Conservation (phyloP, 2,113 vertebrate genomes). For the Caranx melampygus region DNA sequence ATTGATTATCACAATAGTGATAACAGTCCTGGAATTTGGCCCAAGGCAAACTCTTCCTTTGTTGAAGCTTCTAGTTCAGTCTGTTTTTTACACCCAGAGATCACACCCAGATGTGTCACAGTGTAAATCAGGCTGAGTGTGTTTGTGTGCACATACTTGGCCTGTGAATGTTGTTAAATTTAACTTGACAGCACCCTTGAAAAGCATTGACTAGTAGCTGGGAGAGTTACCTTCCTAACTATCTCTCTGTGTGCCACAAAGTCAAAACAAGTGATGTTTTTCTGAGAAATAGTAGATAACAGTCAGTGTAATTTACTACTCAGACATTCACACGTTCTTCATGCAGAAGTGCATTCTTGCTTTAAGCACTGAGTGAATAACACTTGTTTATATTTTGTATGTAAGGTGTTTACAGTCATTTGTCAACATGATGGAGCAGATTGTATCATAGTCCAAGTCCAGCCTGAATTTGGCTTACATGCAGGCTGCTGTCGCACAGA, state of each 20-base stretch:
- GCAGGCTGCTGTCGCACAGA: not conserved
- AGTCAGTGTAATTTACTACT: not conserved
- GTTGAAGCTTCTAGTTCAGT: slow-evolving; percentile 4
- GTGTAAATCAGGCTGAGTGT: not conserved
- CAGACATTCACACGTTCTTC: too few species aligned
- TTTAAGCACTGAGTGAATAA: too few species aligned
- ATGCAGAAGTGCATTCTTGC: too few species aligned
- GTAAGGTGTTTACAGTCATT: not conserved
- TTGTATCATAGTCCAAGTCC: not conserved
- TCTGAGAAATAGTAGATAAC: not conserved
- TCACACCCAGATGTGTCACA: slow-evolving; percentile 22
- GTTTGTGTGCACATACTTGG: not conserved
- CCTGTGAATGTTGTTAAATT: slow-evolving; percentile 13
- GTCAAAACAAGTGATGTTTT: slow-evolving; percentile 24
- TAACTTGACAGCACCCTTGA: not conserved
- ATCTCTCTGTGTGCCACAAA: not conserved
- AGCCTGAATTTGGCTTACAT: too few species aligned
- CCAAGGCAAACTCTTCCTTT: not conserved
- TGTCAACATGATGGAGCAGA: not conserved
- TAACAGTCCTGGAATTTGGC: slow-evolving; percentile 24
- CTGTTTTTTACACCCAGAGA: slow-evolving; percentile 6
- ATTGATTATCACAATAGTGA: slow-evolving; percentile 14
- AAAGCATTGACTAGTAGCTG: slow-evolving; percentile 10
- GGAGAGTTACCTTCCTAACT: slow-evolving; percentile 14
- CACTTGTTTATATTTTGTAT: not conserved